Conservation (phyloP, 1,140 invertebrate genomes). For the Drosophila willistoni region DNA sequence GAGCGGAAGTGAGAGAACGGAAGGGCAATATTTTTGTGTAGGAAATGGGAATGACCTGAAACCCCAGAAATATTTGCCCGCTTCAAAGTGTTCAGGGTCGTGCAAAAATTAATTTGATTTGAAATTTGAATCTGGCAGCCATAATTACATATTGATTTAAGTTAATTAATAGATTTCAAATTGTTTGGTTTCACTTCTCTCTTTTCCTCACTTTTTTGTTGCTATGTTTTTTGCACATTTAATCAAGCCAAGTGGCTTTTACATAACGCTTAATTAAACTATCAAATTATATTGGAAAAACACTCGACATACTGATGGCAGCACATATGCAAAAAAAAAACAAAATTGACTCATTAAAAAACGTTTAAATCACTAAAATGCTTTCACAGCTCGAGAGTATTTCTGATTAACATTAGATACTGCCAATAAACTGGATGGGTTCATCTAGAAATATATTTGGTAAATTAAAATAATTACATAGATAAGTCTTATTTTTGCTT, state of each 20-base stretch:
- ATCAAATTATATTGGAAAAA: neutral
- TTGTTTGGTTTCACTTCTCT: slow-evolving; percentile 37
- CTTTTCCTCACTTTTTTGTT: neutral
- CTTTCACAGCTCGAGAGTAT: neutral
- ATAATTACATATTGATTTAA: slow-evolving; percentile 50
- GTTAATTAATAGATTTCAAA: slow-evolving; percentile 48
- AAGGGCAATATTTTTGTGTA: too few relatives aligned
- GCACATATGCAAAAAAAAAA: neutral
- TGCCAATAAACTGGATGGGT: neutral
- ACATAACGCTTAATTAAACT: slow-evolving; percentile 14
- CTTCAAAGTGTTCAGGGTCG: slow-evolving; percentile 20
- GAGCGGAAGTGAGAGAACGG: neutral
- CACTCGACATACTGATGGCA: neutral
- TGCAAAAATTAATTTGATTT: slow-evolving; percentile 48
- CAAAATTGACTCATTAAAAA: neutral
- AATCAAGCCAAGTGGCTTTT: slow-evolving; percentile 38
- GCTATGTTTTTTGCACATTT: slow-evolving; percentile 27
- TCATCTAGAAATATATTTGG: neutral
- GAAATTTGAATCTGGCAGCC: slow-evolving; percentile 25
- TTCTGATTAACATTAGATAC: neutral
- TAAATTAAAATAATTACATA: neutral
- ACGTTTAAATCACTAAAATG: slow-evolving; percentile 1
- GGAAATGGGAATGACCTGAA: neutral
- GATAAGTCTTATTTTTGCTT: too few relatives aligned
- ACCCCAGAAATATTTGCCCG: neutral